Evolutionary conservation across 2,113 vertebrate species (phyloP).

Genomic region (Lepisosteus oculatus): DNA sequence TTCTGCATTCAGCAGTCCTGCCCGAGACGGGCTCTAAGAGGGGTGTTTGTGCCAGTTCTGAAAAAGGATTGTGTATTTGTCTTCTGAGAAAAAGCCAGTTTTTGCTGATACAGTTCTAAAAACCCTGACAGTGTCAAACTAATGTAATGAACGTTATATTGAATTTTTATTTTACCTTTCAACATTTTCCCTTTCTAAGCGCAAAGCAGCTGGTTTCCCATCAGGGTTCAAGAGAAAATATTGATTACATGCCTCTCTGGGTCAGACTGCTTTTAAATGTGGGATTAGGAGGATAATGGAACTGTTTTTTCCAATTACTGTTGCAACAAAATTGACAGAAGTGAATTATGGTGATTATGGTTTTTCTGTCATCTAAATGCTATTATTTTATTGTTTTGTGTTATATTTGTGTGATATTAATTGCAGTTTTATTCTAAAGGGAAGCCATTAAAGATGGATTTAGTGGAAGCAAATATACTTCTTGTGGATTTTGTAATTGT

Average conservation of each 20-base stretch:
- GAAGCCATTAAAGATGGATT: no score
- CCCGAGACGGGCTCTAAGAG: no score
- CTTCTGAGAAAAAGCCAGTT: slow-evolving; percentile 33
- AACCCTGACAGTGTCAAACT: slow-evolving; percentile 39
- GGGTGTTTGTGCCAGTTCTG: slow-evolving; percentile 25
- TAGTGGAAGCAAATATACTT: no score
- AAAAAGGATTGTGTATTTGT: slow-evolving; percentile 44
- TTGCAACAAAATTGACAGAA: no score
- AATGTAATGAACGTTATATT: slow-evolving; percentile 48
- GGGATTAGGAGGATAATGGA: neutral
- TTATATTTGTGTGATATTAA: no score
- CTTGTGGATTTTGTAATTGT: no score
- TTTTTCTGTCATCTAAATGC: no score
- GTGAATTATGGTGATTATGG: no score
- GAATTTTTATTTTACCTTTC: slow-evolving; percentile 48
- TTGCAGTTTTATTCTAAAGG: no score
- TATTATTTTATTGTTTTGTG: no score
- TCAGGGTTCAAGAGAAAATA: slow-evolving; percentile 17
- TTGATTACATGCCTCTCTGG: slow-evolving; percentile 37
- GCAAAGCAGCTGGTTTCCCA: slow-evolving; percentile 35
- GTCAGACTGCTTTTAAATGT: neutral
- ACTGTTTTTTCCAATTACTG: no score
- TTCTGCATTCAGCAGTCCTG: no score
- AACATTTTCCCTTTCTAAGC: slow-evolving; percentile 55
- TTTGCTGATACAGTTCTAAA: slow-evolving; percentile 56